These are phyloP conservation scores for Anomalospiza imberbis DNA, from an alignment of 2,797 vertebrate genomes.

Conservation along the genomic window DNA sequence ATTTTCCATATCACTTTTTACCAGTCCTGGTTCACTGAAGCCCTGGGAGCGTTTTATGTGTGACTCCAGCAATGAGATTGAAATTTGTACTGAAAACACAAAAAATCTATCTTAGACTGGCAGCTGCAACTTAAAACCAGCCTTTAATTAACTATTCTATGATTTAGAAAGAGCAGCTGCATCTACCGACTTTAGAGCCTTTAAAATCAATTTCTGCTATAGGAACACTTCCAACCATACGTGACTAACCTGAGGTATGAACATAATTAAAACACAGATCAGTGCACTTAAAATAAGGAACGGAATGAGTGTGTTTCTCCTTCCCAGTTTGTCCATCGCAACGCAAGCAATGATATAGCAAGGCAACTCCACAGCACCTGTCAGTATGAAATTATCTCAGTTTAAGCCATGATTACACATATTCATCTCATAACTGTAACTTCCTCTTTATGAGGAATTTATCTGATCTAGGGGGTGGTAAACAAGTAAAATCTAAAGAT, in stretches of 20 bases:
- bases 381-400: slow-evolving; percentile 32
- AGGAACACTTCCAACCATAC: not conserved
- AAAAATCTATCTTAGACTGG: not conserved
- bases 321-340: slow-evolving; percentile 87
- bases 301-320: slow-evolving; percentile 84
- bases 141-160: not conserved
- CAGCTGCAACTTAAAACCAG: not conserved
- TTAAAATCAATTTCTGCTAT: not conserved
- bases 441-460: not conserved
- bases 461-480: not conserved
- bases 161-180: not conserved
- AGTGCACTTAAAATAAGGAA: slow-evolving; percentile 82
- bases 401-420: not conserved
- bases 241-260: slow-evolving; percentile 81
- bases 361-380: slow-evolving; percentile 91
- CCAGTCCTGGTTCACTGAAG: not conserved
- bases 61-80: not conserved
- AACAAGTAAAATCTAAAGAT: not conserved
- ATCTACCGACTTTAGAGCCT: not conserved
- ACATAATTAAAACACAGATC: slow-evolving; percentile 82
- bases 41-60: not conserved
- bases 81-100: slow-evolving; percentile 7
- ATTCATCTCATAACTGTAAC: not conserved
- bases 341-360: slow-evolving; percentile 86
- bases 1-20: not conserved